Conservation (phyloP, 2,113 vertebrate genomes). For the Rhadina sibilatrix region DNA sequence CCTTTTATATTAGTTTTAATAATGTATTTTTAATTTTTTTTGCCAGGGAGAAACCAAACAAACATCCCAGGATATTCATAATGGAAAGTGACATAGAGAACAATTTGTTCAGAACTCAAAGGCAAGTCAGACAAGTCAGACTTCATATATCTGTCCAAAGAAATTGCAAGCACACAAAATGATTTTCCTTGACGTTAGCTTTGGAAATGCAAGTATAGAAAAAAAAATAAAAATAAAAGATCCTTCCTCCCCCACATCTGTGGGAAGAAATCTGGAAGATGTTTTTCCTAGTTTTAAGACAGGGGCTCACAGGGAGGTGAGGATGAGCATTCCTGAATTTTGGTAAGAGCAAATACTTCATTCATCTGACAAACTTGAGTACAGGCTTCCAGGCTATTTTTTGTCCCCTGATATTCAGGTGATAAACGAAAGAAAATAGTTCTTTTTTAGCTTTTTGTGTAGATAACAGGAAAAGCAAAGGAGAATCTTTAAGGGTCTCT, state of each 20-base stretch:
- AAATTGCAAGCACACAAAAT: background rate
- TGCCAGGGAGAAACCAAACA: background rate
- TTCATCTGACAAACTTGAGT: background rate
- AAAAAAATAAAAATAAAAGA: background rate
- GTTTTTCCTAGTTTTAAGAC: background rate
- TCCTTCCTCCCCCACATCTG: background rate
- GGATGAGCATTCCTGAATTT: background rate
- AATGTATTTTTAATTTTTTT: background rate
- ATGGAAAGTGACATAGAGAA: background rate
- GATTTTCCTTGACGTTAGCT: background rate
- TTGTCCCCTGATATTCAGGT: background rate
- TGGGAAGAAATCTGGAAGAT: background rate
- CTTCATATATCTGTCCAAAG: background rate
- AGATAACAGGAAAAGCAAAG: background rate
- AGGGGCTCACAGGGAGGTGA: background rate
- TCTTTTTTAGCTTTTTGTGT: background rate
- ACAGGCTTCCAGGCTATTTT: background rate
- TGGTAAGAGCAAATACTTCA: background rate
- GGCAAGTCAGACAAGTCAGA: background rate
- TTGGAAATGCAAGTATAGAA: background rate
- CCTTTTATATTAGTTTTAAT: background rate
- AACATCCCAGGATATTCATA: background rate
- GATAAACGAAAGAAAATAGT: background rate
- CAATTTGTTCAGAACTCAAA: constrained; percentile 17
- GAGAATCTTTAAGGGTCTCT: background rate